These are phyloP conservation scores for Aythya fuligula DNA, from an alignment of 2,797 vertebrate species.

Conservation along the genomic window DNA sequence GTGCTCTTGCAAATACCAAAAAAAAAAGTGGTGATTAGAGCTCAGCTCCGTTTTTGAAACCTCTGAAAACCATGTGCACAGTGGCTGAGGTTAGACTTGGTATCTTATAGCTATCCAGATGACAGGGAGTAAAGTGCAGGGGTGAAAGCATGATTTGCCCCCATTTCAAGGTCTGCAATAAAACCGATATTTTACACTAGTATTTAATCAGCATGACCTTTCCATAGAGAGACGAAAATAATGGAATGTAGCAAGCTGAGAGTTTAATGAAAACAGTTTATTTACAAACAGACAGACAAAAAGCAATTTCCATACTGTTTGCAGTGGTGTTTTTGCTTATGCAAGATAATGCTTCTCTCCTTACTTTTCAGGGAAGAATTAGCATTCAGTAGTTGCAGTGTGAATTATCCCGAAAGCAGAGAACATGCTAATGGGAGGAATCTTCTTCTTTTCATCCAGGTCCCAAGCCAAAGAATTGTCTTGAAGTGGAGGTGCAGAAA, in stretches of 20 bases:
- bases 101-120: background rate
- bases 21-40: background rate
- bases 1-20: background rate
- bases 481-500: constrained; percentile 76
- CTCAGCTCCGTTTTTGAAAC: background rate
- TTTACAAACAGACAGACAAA: background rate
- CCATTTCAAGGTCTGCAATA: background rate
- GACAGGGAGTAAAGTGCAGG: background rate
- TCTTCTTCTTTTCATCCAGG: constrained; percentile 20
- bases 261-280: background rate
- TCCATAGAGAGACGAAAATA: background rate
- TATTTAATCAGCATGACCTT: background rate
- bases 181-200: fast-evolving
- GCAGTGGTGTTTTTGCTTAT: fast-evolving
- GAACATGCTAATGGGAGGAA: background rate
- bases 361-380: background rate
- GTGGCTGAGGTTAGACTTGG: background rate
- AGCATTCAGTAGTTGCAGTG: fast-evolving
- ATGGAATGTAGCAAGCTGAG: background rate
- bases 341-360: too few relatives aligned
- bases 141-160: background rate
- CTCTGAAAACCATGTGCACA: background rate
- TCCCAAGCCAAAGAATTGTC: constrained; percentile 71
- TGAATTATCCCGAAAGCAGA: background rate
- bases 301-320: fast-evolving